Evolutionary conservation across 2,888 invertebrate species (phyloP), one percentile per base, ranked within the genome.

Genomic region (Sceliomorpha sp.): DNA sequence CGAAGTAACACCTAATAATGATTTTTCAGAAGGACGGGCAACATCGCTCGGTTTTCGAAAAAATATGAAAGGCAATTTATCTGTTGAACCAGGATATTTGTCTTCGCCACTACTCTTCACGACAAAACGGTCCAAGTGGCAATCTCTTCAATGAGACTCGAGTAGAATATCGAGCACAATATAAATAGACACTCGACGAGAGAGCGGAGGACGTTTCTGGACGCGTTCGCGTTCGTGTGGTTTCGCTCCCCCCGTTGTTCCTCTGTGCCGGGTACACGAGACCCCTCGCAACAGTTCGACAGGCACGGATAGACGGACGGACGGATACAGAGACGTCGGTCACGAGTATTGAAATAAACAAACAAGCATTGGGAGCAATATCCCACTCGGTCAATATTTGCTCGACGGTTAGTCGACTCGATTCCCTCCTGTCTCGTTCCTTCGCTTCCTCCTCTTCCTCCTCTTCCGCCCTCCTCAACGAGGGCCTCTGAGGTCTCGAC

Each of bases 351-450:
- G 85, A 85, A 86, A 85, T 86, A 86, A 85, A 86, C 85, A 87
- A 85, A 87, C 86, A 87, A 80, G 84, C 86, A 86, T 86, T 80
- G 84, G 85, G 85, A 86, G 87, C 87, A 87, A 87, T 87, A 87
- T 87, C 87, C 86, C 80, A 79, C 86, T 86, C 80, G 82, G 87
- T 86, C 85, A 87, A 87, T 87, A 87, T 87, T 87, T 86, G 82
- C 80, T 75, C 78, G 86, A 84, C 82, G 84, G 86, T 87, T 87
- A 87, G 87, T 83, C 84, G 84, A 85, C 80, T 79, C 76, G 67
- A 27, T 51, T 63, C 62, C 44, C 44, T 36, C 48, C 67, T 50
- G 29, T 56, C 55, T 40, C 42, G 48, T 58, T 53, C 27, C 70
- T 44, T 17, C 55, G 14, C 66, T 73, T 70, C 62, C 73, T 26